Evolutionary conservation across 2,888 invertebrate genomes (phyloP).

Genomic region (Callimorpha dominula): DNA sequence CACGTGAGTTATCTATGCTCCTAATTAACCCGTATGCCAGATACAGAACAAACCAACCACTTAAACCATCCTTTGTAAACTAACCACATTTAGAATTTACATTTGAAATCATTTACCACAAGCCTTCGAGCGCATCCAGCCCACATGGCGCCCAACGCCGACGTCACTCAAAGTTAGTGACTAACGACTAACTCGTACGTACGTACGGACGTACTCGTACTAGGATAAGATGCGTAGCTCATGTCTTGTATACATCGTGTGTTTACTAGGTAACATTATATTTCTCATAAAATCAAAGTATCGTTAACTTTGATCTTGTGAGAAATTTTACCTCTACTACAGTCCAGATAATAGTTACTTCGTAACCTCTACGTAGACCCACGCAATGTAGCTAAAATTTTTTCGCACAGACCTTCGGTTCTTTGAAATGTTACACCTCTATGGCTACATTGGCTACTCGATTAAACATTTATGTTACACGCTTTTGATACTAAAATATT

Average conservation of each 20-base stretch:
- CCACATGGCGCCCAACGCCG: background rate
- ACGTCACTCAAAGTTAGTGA: background rate
- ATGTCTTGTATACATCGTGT: background rate
- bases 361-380: background rate
- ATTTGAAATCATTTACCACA: background rate
- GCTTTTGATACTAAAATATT: too few relatives aligned
- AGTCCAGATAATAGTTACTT: too few relatives aligned
- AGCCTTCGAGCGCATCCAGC: background rate
- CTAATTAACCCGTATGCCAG: background rate
- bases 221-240: constrained; percentile 2
- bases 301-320: background rate
- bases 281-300: background rate
- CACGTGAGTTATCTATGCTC: background rate
- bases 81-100: background rate
- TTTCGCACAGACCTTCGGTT: too few relatives aligned
- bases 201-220: too few relatives aligned
- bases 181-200: background rate
- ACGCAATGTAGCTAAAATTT: background rate
- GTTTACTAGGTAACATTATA: background rate
- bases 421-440: too few relatives aligned
- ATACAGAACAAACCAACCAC: background rate
- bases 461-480: too few relatives aligned
- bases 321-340: background rate
- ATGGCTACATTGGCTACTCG: too few relatives aligned
- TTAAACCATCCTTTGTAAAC: background rate